Conservation (phyloP, 2,113 vertebrate species). For the Nestor notabilis region DNA sequence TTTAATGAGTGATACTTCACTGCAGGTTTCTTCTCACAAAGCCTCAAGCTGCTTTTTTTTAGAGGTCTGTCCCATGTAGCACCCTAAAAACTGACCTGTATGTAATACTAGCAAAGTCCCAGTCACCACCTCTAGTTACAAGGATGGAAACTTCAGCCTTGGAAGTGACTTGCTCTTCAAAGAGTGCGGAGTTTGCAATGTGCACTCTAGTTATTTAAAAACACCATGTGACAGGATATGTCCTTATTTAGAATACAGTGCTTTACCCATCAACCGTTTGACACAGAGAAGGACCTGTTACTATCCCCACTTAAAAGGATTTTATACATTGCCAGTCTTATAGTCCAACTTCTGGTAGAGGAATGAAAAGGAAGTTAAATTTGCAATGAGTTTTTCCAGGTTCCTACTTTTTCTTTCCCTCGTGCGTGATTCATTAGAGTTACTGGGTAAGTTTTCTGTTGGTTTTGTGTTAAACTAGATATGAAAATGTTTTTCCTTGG, state of each 20-base stretch:
- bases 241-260: not conserved
- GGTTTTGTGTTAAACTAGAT: not conserved
- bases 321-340: not conserved
- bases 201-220: not conserved
- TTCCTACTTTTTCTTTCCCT: not conserved
- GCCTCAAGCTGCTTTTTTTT: not conserved
- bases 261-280: not conserved
- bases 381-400: not conserved
- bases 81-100: fast-evolving
- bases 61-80: not conserved
- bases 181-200: not conserved
- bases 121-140: not conserved
- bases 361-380: not conserved
- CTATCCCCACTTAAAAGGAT: not conserved
- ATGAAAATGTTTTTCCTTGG: not conserved
- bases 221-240: constrained; percentile 28
- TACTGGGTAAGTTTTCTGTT: constrained; percentile 16
- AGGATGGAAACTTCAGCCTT: not conserved
- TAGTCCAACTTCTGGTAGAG: not conserved
- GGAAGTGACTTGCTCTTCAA: not conserved
- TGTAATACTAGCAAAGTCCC: not conserved
- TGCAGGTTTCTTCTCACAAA: not conserved
- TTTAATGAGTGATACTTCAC: not conserved
- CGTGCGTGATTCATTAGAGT: not conserved
- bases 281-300: not conserved